Percentiles rank a stretch among this genome's conserved stretches.
These are phyloP conservation scores for Colostygia pectinataria DNA, from an alignment of 2,888 invertebrate genomes.

Conservation along the genomic window DNA sequence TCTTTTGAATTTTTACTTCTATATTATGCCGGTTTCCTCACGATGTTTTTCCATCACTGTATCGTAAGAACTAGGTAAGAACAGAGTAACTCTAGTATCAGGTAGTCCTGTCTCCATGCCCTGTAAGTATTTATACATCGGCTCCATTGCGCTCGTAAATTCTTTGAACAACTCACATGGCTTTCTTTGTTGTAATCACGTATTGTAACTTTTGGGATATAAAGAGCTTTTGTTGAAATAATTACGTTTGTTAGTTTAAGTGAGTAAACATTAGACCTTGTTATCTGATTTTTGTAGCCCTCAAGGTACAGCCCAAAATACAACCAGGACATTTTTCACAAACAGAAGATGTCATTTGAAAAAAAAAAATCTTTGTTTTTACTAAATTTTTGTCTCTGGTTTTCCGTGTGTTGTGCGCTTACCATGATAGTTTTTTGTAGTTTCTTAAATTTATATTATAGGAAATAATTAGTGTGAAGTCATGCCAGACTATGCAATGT, in stretches of 20 bases:
- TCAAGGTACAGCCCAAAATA: not conserved
- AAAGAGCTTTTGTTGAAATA: slow-evolving; percentile 27
- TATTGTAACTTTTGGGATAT: slow-evolving; percentile 33
- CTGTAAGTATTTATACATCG: slow-evolving; percentile 59
- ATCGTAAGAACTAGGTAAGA: too few relatives aligned
- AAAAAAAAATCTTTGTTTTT: too few relatives aligned
- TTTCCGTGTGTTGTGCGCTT: not conserved
- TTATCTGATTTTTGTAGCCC: slow-evolving; percentile 24
- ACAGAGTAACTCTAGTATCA: not conserved
- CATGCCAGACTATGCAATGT: too few relatives aligned
- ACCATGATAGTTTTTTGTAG: too few relatives aligned
- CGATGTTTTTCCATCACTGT: too few relatives aligned
- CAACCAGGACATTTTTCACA: not conserved
- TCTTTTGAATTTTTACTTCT: too few relatives aligned
- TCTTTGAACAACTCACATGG: slow-evolving; percentile 22
- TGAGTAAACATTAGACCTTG: slow-evolving; percentile 35
- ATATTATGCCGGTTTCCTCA: too few relatives aligned
- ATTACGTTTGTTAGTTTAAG: slow-evolving; percentile 33
- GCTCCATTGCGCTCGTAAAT: slow-evolving; percentile 31
- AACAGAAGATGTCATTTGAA: too few relatives aligned
- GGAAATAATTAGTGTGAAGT: too few relatives aligned
- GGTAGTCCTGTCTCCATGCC: slow-evolving; percentile 40
- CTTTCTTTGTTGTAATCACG: slow-evolving; percentile 31
- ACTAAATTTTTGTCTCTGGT: not conserved
- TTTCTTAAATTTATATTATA: too few relatives aligned